Evolutionary conservation across 2,888 invertebrate genomes (phyloP).

Genomic region (Synanthedon vespiformis): DNA sequence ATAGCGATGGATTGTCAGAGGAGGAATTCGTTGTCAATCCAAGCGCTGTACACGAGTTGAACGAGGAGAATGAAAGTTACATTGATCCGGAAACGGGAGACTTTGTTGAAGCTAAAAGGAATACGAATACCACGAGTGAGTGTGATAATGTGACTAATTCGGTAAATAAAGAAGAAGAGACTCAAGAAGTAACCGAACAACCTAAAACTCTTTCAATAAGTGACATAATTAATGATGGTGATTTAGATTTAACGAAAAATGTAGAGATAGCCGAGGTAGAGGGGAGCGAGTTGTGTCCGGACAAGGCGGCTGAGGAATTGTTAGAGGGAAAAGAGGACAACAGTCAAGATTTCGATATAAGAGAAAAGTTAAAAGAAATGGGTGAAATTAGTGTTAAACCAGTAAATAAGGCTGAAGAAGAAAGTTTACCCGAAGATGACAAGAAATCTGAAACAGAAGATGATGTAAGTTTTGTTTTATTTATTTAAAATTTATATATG

Average conservation of each 20-base stretch:
- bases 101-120: conserved; percentile 39
- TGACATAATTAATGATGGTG: conserved; percentile 61
- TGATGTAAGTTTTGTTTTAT: conserved; percentile 35
- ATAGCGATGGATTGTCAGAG: conserved; percentile 62
- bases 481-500: not conserved
- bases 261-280: conserved; percentile 63
- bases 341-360: conserved; percentile 70
- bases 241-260: conserved; percentile 58
- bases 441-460: conserved; percentile 53
- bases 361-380: conserved; percentile 75
- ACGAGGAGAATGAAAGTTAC: conserved; percentile 61
- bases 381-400: conserved; percentile 66
- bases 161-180: conserved; percentile 3
- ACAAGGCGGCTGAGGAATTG: conserved; percentile 49
- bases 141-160: conserved; percentile 7
- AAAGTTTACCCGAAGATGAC: conserved; percentile 20
- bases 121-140: conserved; percentile 9
- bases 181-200: conserved; percentile 12
- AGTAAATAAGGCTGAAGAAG: conserved; percentile 36
- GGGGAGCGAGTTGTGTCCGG: conserved; percentile 53
- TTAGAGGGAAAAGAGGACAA: conserved; percentile 51
- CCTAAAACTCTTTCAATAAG: conserved; percentile 62
- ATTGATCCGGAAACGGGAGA: conserved; percentile 66
- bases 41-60: conserved; percentile 54
- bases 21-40: conserved; percentile 63